A percentile compares a stretch with the other conserved stretches of the same genome.
These are phyloP conservation scores for Phymorhynchus buccinoides DNA, from an alignment of 1,140 invertebrate genomes.

Conservation along the genomic window DNA sequence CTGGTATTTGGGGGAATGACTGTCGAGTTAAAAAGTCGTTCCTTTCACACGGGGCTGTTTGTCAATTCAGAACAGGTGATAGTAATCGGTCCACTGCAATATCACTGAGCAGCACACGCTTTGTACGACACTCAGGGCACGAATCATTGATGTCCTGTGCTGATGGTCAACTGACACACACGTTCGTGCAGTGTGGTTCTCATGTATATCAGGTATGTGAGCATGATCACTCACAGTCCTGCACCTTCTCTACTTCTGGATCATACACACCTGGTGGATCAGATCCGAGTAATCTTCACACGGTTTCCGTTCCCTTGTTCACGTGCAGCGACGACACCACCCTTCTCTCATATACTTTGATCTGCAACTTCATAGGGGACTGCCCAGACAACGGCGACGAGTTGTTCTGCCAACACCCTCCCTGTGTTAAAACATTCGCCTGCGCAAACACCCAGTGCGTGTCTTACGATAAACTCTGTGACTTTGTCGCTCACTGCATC, in stretches of 20 bases:
- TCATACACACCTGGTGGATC: neutral
- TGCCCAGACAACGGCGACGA: neutral
- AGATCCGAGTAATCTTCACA: neutral
- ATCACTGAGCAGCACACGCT: neutral
- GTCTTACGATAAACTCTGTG: neutral
- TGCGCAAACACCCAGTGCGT: conserved; percentile 13
- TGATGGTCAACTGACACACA: conserved; percentile 14
- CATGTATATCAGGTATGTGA: neutral
- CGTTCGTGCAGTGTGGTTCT: conserved; percentile 5
- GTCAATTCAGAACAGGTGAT: neutral
- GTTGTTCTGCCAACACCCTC: neutral
- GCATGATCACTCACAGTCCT: neutral
- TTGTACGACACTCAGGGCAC: neutral
- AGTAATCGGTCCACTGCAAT: neutral
- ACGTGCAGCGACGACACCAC: neutral
- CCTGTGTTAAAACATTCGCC: neutral
- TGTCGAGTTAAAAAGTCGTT: too few species aligned
- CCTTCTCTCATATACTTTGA: neutral
- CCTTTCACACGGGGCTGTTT: neutral
- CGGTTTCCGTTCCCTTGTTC: neutral
- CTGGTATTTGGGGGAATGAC: neutral
- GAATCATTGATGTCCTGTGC: neutral
- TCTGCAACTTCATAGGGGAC: conserved; percentile 13
- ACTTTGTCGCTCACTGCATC: neutral
- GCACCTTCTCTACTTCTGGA: too few species aligned